Percentiles rank a stretch among this genome's conserved stretches.
phyloP scores from a whole-genome alignment of 2,888 invertebrate genomes.

The Aspidiotus rigidus region DNA sequence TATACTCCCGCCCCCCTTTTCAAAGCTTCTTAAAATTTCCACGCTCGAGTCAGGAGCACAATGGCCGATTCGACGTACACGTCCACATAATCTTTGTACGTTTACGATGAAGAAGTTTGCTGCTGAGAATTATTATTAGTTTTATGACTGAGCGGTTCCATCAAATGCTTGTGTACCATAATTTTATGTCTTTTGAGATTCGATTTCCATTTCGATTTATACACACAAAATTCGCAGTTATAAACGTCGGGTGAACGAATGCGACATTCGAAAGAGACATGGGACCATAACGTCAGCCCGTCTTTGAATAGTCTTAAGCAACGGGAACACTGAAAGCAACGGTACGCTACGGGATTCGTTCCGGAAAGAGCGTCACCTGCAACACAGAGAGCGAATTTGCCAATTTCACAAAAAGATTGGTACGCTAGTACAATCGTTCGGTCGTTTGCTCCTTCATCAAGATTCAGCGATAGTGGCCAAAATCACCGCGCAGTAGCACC shows the following conservation, averaged over 20 bases:
- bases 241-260: slow-evolving; percentile 44
- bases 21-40: no score
- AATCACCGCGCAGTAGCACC: no score
- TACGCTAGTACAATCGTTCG: no score
- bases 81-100: no score
- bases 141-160: slow-evolving; percentile 18
- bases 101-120: no score
- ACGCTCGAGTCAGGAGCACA: no score
- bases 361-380: slow-evolving; percentile 29
- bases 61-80: no score
- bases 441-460: no score
- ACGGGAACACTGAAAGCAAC: slow-evolving; percentile 31
- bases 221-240: slow-evolving; percentile 46
- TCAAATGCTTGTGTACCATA: slow-evolving; percentile 31
- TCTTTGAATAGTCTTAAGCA: slow-evolving; percentile 30
- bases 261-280: slow-evolving; percentile 45
- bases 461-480: no score
- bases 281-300: slow-evolving; percentile 28
- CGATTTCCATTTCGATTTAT: slow-evolving; percentile 44
- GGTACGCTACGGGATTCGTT: slow-evolving; percentile 25
- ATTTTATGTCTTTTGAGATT: slow-evolving; percentile 47
- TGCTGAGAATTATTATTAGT: slow-evolving; percentile 17
- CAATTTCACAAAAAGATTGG: background rate
- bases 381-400: background rate
- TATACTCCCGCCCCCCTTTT: no score